Percentiles rank a stretch among this genome's conserved stretches.
These are phyloP conservation scores for Brevimyrus niger DNA, from an alignment of 2,113 vertebrate species.

Conservation along the genomic window DNA sequence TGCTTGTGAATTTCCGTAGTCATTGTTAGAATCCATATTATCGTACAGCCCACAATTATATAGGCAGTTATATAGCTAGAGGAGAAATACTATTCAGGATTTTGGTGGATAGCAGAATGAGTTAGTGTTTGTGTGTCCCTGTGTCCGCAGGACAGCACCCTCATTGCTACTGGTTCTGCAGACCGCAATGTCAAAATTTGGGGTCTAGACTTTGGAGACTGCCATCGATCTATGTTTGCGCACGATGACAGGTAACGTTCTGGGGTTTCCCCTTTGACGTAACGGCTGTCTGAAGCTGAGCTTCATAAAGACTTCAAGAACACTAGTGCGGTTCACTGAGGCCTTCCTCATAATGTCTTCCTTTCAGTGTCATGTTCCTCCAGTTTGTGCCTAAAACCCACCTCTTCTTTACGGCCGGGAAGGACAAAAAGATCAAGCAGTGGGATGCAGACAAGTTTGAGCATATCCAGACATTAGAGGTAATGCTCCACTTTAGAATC, in stretches of 20 bases:
- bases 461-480: constrained; percentile 89
- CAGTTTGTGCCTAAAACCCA: constrained; percentile 93
- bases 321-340: not conserved
- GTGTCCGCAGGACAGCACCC: constrained; percentile 67
- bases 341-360: not conserved
- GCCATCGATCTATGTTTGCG: constrained; percentile 91
- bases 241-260: constrained; percentile 85
- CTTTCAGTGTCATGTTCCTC: constrained; percentile 85
- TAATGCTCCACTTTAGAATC: constrained; percentile 43
- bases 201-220: constrained; percentile 97
- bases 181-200: constrained; percentile 96
- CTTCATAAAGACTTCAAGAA: not conserved
- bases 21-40: not conserved
- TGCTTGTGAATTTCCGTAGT: not conserved
- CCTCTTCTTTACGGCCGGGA: constrained; percentile 95
- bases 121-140: not conserved
- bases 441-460: constrained; percentile 97
- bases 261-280: not conserved
- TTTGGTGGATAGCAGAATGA: not conserved
- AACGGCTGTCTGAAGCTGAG: not conserved
- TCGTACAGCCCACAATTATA: not conserved
- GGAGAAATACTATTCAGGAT: not conserved
- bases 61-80: not conserved
- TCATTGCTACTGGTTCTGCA: constrained; percentile 89
- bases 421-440: constrained; percentile 91